phyloP scores from a whole-genome alignment of 2,797 vertebrate species.

The Bufotes viridis region DNA sequence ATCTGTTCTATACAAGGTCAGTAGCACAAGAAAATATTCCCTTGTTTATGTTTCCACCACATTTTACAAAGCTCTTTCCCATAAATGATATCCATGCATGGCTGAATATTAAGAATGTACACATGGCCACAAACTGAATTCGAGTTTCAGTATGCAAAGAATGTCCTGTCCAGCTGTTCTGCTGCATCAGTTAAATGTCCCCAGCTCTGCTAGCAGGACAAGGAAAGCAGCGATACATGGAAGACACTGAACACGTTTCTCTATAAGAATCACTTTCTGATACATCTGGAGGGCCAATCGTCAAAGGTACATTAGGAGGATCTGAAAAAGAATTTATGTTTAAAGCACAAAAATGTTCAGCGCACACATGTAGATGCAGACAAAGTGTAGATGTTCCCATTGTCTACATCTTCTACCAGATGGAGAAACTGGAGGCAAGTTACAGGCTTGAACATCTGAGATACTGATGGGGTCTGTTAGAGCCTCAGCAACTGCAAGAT shows the following conservation, averaged over 20 bases:
- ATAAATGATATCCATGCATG: not conserved
- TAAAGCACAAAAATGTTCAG: slow-evolving; percentile 3
- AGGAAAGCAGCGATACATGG: slow-evolving; percentile 40
- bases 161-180: slow-evolving; percentile 21
- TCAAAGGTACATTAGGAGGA: slow-evolving; percentile 9
- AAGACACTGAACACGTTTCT: slow-evolving; percentile 9
- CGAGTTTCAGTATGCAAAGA: not conserved
- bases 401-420: not conserved
- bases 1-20: not conserved
- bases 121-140: slow-evolving; percentile 29
- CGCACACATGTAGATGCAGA: not conserved
- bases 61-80: not conserved
- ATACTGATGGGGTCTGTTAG: not conserved
- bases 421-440: not conserved
- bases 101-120: slow-evolving; percentile 59
- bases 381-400: not conserved
- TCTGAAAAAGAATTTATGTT: slow-evolving; percentile 44
- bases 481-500: not conserved
- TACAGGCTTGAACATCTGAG: not conserved
- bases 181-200: slow-evolving; percentile 10
- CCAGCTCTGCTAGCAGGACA: slow-evolving; percentile 12
- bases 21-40: not conserved
- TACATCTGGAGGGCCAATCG: not conserved
- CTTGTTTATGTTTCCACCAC: slow-evolving; percentile 26
- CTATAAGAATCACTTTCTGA: slow-evolving; percentile 9